phyloP scores from a whole-genome alignment of 2,888 invertebrate genomes.

The Copidosoma aretas region DNA sequence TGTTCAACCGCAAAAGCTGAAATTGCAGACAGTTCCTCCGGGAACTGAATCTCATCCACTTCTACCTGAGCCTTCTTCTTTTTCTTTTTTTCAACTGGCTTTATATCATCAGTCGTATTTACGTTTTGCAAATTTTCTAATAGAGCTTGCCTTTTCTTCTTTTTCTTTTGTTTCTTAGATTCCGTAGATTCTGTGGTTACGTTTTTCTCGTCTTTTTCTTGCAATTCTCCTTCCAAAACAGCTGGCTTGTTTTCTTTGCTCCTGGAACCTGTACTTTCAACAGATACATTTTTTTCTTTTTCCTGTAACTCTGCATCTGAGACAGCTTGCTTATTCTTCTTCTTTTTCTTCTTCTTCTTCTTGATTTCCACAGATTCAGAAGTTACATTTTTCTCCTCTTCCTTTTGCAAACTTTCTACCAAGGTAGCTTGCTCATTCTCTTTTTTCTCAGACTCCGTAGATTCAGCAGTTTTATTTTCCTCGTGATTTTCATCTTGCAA shows the following conservation, averaged over 20 bases:
- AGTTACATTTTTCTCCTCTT: background rate
- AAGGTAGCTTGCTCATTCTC: background rate
- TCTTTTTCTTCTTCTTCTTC: slow-evolving; percentile 29
- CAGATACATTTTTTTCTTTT: too few relatives aligned
- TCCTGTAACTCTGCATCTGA: background rate
- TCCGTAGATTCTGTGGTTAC: background rate
- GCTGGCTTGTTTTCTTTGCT: background rate
- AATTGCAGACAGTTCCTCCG: too few relatives aligned
- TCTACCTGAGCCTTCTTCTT: background rate
- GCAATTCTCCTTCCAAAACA: background rate
- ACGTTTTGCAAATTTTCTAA: too few relatives aligned
- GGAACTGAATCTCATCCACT: background rate
- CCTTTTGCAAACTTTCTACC: slow-evolving; percentile 8
- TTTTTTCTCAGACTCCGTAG: slow-evolving; percentile 23
- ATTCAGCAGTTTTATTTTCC: slow-evolving; percentile 2
- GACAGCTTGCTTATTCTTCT: slow-evolving; percentile 10
- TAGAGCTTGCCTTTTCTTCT: too few relatives aligned
- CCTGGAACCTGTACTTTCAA: background rate
- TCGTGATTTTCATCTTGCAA: slow-evolving; percentile 27
- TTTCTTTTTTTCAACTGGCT: background rate
- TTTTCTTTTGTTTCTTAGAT: slow-evolving; percentile 6
- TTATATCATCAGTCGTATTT: too few relatives aligned
- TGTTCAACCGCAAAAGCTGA: background rate
- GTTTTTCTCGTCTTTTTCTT: background rate
- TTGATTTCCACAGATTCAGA: slow-evolving; percentile 12